Evolutionary conservation across 2,113 vertebrate species (phyloP), one percentile per base, ranked within the genome.

Genomic region (Oryzias celebensis): DNA sequence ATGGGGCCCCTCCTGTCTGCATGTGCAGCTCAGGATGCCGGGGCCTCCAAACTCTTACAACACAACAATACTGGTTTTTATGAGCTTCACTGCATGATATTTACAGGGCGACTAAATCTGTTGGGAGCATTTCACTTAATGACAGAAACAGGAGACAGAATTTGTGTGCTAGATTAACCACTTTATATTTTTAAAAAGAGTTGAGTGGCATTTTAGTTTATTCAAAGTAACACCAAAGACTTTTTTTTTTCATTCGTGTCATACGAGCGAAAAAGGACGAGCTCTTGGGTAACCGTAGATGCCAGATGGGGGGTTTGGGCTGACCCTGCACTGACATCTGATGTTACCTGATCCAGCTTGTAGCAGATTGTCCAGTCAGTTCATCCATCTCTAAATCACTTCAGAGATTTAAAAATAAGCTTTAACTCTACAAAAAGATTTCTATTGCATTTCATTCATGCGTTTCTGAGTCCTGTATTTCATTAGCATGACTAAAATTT

Each of bases 291-390:
- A 81, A 83, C 65, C 1, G 14, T 48, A 80, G 74, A 68, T 13
- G 6, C 48, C 23, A 26, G 43, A 18, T 12, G 26, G 18, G 45
- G 62, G 48, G 23, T 49, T 18, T 61, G 56, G 51, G 17, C 70
- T 73, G 64, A 41, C 43, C 14, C 6, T 62, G 65, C 56, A 58
- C 75, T 80, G 45, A 52, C 47, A 56, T 67, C 52, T 58, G 56
- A 54, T 71, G 87, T 84, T 78, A 91, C 78, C 67, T 60, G 83
- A 92, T 90, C 88, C 52, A 15, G 36, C 15, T 43, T 89, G 88
- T 89, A 81, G 82, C 82, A 77, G 58, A 59, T 62, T 65, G 68
- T 61, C 63, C 5, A 47, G 50, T 52, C 26, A 24, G 62, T 59
- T 65, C 65, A 74, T 73, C 54, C 71, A 26, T 62, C 46, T 54